phyloP scores from a whole-genome alignment of 2,113 vertebrate species.

The Clarias batrachus region DNA sequence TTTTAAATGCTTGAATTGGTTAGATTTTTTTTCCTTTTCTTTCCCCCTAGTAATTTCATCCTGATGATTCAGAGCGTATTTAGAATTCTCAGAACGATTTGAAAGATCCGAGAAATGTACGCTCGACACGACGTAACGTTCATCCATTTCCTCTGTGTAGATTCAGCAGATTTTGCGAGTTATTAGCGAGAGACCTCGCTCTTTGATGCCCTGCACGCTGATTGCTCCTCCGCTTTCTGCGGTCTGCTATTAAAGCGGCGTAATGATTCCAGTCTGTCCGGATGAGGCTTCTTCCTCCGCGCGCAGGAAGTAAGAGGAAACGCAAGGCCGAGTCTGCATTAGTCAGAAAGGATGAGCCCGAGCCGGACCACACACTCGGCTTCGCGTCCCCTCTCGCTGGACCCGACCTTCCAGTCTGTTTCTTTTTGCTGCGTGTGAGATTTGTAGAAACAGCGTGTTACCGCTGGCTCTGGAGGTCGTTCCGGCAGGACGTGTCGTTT shows the following conservation, averaged over 20 bases:
- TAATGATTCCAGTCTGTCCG: slow-evolving; percentile 54
- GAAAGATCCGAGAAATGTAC: neutral
- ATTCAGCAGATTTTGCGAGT: neutral
- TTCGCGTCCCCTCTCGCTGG: neutral
- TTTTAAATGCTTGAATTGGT: neutral
- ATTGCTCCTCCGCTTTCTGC: slow-evolving; percentile 2
- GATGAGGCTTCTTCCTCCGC: slow-evolving; percentile 32
- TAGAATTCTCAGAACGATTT: neutral
- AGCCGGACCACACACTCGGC: slow-evolving; percentile 57
- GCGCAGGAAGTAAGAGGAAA: slow-evolving; percentile 21
- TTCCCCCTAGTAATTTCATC: neutral
- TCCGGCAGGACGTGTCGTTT: neutral
- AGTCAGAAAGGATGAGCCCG: slow-evolving; percentile 56
- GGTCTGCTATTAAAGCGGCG: neutral
- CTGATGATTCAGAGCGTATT: neutral
- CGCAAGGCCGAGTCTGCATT: slow-evolving; percentile 39
- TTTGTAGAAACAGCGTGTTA: neutral
- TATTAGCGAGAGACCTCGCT: neutral
- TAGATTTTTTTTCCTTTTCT: neutral
- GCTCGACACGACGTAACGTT: neutral
- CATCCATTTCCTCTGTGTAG: neutral
- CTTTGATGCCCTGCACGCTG: slow-evolving; percentile 12
- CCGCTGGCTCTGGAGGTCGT: neutral
- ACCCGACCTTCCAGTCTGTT: neutral
- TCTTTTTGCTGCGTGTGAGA: neutral